Base-by-base conservation (phyloP, 2,888 invertebrate genomes). In the Drosophila austrosaltans region DNA sequence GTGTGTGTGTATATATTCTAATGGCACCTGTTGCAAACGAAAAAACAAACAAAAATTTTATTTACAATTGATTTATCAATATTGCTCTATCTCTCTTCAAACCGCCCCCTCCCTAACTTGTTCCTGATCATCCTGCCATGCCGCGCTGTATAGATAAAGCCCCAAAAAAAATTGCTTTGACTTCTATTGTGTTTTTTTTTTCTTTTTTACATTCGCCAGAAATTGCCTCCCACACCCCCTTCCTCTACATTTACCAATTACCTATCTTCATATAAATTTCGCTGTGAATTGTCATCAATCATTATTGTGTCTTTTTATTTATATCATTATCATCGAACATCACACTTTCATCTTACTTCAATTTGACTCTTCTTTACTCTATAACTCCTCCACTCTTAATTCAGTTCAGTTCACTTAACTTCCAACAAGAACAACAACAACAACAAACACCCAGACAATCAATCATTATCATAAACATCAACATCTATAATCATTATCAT, bases 1-100 rank as follows among this genome's bases (percentile, higher is more conserved):
- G 66, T 77, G 62, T 63, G 66, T 65, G 60, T 65, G 44, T 69
- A 65, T 77, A 59, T 63, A 63, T 63, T 79, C 75, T 71, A 28
- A 68, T 71, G 57, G 75, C 84, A 81, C 73, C 73, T 78, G 75
- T 79, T 76, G 72, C 69, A 71, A 78, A 28, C 53, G 16, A 16
- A 16, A 16, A 16, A 16, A 16, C 16, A 16, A 16, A 16, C 16
- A 16, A 16, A 3, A 8, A 60, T 69, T 79, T 72, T 28, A 53
- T 58, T 66, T 76, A 39, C 59, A 73, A 59, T 72, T 63, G 54
- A 60, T 72, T 71, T 63, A 58, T 53, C 8, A 8, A 22, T 48
- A 16, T 48, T 48, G 48, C 48, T 48, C 22, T 7, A 10, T 22
- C 48, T 48, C 3, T 16, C 25, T 22, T 20, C 44, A n/a, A 2